Evolutionary conservation across 1,140 invertebrate genomes (phyloP), one percentile per base, ranked within the genome.

Genomic region (Drosophila saltans): DNA sequence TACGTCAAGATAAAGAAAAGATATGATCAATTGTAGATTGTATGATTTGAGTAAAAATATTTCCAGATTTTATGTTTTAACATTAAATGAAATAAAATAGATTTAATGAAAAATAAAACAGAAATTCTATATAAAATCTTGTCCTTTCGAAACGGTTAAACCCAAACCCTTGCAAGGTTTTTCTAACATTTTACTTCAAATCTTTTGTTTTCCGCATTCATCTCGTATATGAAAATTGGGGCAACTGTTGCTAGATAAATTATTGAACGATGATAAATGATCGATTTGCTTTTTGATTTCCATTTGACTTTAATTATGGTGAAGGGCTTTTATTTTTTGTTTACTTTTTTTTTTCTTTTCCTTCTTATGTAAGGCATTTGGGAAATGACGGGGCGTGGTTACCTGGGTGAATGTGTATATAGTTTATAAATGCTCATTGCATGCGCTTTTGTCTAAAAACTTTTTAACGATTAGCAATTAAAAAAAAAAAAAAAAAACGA

Each of bases 271-370:
- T 26, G 58, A 60, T 60, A 24, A 41, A 60, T 40, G 58, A 41
- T 60, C 58, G 6, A 60, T 60, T 11, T 26, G 16, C 30, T 60
- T 10, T 39, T 40, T 4, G 58, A 21, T 60, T 59, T 30, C 33
- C 30, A 39, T 39, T 9, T 21, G 10, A 26, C 58, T 60, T 36
- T 60, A 60, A 60, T 41, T 60, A 60, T 60, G 58, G 58, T 41
- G 36, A 60, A 41, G 58, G 58, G 58, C 21, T 16, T 26, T 10
- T 11, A 8, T 21, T 39, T 39, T 59, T 39, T 6, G 1, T 45
- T 7, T 21, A 7, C 21, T n/a, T 24, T 24, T 45, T 45, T 52
- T 8, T 26, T 10, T 36, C 33, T 24, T 52, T 52, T 52, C 8
- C 26, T 52, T 52, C 45, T 52, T 52, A 52, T 10, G 45, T 52